Percentiles rank a stretch among this genome's conserved stretches.
Conservation (phyloP, 2,797 vertebrate species). For the Falco berigora region DNA sequence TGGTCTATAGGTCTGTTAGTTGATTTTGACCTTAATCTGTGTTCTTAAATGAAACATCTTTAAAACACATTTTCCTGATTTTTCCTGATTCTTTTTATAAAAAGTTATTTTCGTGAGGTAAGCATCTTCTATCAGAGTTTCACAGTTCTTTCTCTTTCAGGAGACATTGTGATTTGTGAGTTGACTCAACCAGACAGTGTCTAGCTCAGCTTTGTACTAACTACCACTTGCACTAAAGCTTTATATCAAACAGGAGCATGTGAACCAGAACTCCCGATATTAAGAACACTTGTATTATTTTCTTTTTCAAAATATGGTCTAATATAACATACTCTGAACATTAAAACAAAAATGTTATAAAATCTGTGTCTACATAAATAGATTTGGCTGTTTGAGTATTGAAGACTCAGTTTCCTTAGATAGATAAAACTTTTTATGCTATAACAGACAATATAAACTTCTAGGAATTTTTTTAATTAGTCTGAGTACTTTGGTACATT, state of each 20-base stretch:
- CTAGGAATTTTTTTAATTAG: constrained; percentile 1
- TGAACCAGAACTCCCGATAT: background rate
- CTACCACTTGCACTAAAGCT: background rate
- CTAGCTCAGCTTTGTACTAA: background rate
- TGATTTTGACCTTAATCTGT: background rate
- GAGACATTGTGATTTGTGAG: background rate
- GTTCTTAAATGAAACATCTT: background rate
- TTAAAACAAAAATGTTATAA: background rate
- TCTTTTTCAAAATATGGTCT: background rate
- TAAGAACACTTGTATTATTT: background rate
- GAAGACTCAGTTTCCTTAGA: background rate
- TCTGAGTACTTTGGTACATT: background rate
- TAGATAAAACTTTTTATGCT: background rate
- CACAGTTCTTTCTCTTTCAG: background rate
- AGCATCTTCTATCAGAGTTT: background rate
- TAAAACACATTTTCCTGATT: background rate
- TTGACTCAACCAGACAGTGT: background rate
- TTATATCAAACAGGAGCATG: background rate
- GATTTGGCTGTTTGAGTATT: background rate
- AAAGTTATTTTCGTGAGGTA: background rate
- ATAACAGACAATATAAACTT: background rate
- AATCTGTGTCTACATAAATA: background rate
- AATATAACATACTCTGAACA: background rate
- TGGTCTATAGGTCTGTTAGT: background rate
- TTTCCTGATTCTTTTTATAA: background rate